Evolutionary conservation across 2,888 invertebrate species (phyloP).

Genomic region (Brassicogethes aeneus): DNA sequence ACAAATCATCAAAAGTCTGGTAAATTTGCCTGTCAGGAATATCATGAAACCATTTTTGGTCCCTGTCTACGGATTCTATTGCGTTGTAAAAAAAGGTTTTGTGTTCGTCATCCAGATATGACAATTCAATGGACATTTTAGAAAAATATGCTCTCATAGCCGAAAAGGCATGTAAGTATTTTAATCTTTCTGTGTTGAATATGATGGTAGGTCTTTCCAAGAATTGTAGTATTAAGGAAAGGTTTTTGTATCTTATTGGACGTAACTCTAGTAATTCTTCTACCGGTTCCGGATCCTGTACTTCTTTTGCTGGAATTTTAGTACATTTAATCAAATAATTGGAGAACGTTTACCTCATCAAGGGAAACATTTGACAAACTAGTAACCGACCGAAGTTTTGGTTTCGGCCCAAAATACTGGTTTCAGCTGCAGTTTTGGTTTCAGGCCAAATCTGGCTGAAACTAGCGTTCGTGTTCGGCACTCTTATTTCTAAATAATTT

Average conservation of each 20-base stretch:
- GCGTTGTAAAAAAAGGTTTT: not conserved
- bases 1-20: slow-evolving; percentile 15
- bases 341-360: too few relatives aligned
- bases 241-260: slow-evolving; percentile 5
- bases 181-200: not conserved
- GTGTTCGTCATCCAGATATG: too few relatives aligned
- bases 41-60: not conserved
- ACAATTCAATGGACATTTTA: slow-evolving; percentile 1
- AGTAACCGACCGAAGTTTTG: too few relatives aligned
- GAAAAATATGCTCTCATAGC: slow-evolving; percentile 7
- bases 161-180: slow-evolving; percentile 6
- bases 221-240: not conserved
- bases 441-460: too few relatives aligned
- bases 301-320: slow-evolving; percentile 4
- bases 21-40: slow-evolving; percentile 7
- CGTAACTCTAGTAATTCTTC: not conserved
- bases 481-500: too few relatives aligned
- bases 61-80: not conserved
- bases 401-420: too few relatives aligned
- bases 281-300: slow-evolving; percentile 1
- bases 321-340: slow-evolving; percentile 3
- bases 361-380: too few relatives aligned
- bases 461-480: too few relatives aligned
- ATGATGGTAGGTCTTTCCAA: not conserved
- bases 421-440: too few relatives aligned